phyloP scores from a whole-genome alignment of 2,888 invertebrate genomes.

The Polymixis lichenea region DNA sequence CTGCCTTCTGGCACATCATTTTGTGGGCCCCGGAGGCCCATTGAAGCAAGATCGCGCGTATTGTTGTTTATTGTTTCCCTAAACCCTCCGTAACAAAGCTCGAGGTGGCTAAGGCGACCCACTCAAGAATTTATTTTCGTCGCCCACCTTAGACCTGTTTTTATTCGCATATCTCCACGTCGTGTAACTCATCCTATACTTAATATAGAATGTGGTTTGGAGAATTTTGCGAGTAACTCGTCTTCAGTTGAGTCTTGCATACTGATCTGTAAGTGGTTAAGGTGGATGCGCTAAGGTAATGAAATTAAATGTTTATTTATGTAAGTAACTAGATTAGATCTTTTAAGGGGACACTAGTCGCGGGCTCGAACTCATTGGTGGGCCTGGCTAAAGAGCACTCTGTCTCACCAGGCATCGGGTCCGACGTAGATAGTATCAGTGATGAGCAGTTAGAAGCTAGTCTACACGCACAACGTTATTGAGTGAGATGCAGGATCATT shows the following conservation, averaged over 20 bases:
- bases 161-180: conserved; percentile 60
- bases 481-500: too few species aligned
- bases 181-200: conserved; percentile 54
- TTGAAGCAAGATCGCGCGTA: conserved; percentile 67
- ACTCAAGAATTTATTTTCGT: conserved; percentile 51
- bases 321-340: too few species aligned
- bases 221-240: conserved; percentile 37
- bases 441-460: too few species aligned
- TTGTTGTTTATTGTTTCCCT: conserved; percentile 72
- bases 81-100: conserved; percentile 56
- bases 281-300: too few species aligned
- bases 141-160: conserved; percentile 50
- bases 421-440: too few species aligned
- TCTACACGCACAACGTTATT: too few species aligned
- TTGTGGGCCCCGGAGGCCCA: conserved; percentile 64
- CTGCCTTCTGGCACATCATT: conserved; percentile 65
- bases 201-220: conserved; percentile 56
- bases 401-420: too few species aligned
- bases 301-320: too few species aligned
- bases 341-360: too few species aligned
- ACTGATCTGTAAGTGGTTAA: conserved; percentile 41
- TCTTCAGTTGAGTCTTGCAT: conserved; percentile 42
- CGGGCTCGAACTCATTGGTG: too few species aligned
- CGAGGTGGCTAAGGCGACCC: conserved; percentile 55
- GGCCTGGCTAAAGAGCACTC: too few species aligned